Evolutionary conservation across 2,888 invertebrate species (phyloP), one percentile per base, ranked within the genome.

Genomic region (Tenthredo distinguenda): DNA sequence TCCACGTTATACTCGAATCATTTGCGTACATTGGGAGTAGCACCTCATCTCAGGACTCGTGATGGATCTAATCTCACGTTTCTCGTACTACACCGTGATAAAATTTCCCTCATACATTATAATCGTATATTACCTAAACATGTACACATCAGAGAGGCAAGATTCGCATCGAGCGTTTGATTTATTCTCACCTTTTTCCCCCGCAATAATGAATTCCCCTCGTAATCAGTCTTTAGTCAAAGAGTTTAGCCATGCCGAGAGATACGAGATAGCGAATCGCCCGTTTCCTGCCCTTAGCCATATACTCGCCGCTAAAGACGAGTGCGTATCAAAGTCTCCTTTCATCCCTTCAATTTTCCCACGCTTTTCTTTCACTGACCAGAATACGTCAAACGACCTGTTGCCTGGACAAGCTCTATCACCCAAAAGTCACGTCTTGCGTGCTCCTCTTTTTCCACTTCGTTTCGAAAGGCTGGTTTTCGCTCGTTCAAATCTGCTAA

Each of bases 381-480:
- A 31, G 18, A 55, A 50, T 77, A 21, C 31, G 50, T 47, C 37
- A n/a, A 34, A 77, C 77, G 50, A 77, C 77, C 77, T 77, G 77
- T 77, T 77, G 77, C 77, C 55, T 43, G 47, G 77, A 77, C 50
- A 31, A 31, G 34, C 50, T n/a, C 18, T 77, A 55, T 77, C 77
- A 55, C 34, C 15, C 55, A 34, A 55, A 77, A 77, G 37, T 50
- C 77, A 55, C n/a, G 77, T 77, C 50, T 77, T 31, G 55, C 50
- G 10, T n/a, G 55, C 12, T 18, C 34, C 18, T n/a, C 37, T 74
- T 43, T 50, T 50, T 77, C 9, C 77, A 31, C 40, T 55, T 55
- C 5, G 10, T 26, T 34, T 47, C 55, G 31, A 50, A 77, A 55
- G 77, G 31, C 34, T 31, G 50, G 9, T 43, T 50, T 12, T 50